A percentile compares a stretch with the other conserved stretches of the same genome.
Evolutionary conservation across 2,797 vertebrate genomes (phyloP).

Genomic region (Nyctibius grandis): DNA sequence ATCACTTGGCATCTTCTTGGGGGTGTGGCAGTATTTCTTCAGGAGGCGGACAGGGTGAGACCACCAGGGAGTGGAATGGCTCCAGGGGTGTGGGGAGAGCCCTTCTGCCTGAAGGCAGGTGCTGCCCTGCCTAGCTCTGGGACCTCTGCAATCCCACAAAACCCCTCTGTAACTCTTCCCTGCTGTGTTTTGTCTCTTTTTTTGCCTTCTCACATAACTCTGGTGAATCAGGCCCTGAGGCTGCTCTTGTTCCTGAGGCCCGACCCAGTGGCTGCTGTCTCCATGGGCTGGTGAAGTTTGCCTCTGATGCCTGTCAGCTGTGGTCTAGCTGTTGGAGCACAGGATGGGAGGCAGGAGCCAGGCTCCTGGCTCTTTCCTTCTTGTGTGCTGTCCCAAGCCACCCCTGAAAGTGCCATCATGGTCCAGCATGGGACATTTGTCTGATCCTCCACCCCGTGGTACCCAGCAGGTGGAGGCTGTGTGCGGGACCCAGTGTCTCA

Average conservation of each 20-base stretch:
- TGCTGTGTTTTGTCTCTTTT: background rate
- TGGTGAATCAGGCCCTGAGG: background rate
- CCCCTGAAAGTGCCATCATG: background rate
- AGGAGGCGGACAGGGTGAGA: background rate
- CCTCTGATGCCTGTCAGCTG: background rate
- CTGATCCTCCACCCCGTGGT: rapidly evolving
- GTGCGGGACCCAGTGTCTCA: rapidly evolving
- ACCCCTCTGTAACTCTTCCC: background rate
- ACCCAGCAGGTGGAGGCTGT: background rate
- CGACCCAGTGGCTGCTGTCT: no score
- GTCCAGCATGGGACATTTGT: background rate
- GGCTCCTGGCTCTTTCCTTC: background rate
- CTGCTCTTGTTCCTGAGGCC: background rate
- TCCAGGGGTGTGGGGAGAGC: background rate
- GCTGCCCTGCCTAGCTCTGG: rapidly evolving
- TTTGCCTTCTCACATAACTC: background rate
- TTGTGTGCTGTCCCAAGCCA: background rate
- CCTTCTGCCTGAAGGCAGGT: background rate
- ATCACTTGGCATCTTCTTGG: background rate
- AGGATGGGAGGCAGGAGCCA: background rate
- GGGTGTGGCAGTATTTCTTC: background rate
- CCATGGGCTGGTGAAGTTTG: background rate
- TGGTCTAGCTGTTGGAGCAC: background rate
- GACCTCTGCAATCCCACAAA: background rate
- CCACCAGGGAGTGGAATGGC: rapidly evolving